phyloP scores from a whole-genome alignment of 2,797 vertebrate species.

The Podarcis lilfordi region DNA sequence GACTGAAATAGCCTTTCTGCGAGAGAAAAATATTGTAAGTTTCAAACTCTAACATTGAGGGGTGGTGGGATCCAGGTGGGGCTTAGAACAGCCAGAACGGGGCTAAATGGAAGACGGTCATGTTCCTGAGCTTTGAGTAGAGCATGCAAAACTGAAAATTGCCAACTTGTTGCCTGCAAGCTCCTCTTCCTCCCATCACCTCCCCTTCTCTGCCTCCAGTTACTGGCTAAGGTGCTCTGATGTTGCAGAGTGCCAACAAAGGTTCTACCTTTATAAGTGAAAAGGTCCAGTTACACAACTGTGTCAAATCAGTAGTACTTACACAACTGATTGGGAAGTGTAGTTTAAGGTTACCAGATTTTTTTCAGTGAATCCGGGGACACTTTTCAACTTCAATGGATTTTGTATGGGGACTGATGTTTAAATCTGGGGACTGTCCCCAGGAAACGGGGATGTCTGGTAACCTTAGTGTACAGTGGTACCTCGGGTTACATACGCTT shows the following conservation, averaged over 20 bases:
- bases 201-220: neutral
- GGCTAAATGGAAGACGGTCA: neutral
- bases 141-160: neutral
- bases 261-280: neutral
- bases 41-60: neutral
- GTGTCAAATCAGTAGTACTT: neutral
- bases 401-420: too few species aligned
- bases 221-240: neutral
- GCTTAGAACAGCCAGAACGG: neutral
- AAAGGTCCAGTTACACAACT: neutral
- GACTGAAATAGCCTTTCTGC: slow-evolving; percentile 5
- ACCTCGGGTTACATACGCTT: too few species aligned
- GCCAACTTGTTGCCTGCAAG: neutral
- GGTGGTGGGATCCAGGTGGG: neutral
- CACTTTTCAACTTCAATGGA: too few species aligned
- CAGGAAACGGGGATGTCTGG: too few species aligned
- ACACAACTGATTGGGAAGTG: neutral
- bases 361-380: too few species aligned
- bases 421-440: too few species aligned
- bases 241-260: neutral
- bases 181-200: neutral
- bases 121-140: neutral
- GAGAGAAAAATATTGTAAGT: neutral
- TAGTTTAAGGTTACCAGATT: too few species aligned
- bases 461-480: too few species aligned